Evolutionary conservation across 2,888 invertebrate species (phyloP).

Genomic region (Pegoplata infirma): DNA sequence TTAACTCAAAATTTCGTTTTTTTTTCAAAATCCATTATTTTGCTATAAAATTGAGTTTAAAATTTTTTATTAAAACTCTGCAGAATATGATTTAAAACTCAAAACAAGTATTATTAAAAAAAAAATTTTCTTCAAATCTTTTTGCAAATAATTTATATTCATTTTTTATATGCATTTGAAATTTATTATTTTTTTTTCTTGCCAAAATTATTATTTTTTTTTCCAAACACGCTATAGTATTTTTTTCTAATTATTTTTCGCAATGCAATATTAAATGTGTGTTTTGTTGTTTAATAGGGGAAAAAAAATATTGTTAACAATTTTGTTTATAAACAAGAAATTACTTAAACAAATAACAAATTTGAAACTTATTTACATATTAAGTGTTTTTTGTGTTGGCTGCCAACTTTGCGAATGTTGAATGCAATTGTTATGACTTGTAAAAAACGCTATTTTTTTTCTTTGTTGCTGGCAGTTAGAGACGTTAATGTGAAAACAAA

Average conservation of each 20-base stretch:
- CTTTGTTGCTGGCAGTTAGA: slow-evolving; percentile 44
- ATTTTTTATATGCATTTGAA: slow-evolving; percentile 2
- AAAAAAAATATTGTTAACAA: slow-evolving; percentile 47
- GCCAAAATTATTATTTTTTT: slow-evolving; percentile 35
- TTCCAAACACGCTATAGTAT: slow-evolving; percentile 57
- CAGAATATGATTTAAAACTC: background rate
- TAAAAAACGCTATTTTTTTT: slow-evolving; percentile 35
- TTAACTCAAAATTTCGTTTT: no score
- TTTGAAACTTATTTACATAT: slow-evolving; percentile 58
- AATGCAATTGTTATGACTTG: slow-evolving; percentile 21
- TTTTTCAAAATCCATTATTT: no score
- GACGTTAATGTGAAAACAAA: slow-evolving; percentile 58
- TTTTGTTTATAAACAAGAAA: slow-evolving; percentile 52
- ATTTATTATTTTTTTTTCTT: slow-evolving; percentile 11
- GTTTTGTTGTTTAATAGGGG: background rate
- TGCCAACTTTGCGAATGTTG: slow-evolving; percentile 28
- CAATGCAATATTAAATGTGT: slow-evolving; percentile 5
- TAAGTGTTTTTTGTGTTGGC: slow-evolving; percentile 37
- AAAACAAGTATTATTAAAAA: background rate
- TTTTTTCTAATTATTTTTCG: slow-evolving; percentile 23
- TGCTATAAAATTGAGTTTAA: background rate
- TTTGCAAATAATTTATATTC: background rate
- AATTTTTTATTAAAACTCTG: background rate
- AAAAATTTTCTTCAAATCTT: background rate
- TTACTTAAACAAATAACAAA: slow-evolving; percentile 62